Evolutionary conservation across 2,797 vertebrate species (phyloP), one percentile per base, ranked within the genome.

Genomic region (Neosilurus hyrtlii): DNA sequence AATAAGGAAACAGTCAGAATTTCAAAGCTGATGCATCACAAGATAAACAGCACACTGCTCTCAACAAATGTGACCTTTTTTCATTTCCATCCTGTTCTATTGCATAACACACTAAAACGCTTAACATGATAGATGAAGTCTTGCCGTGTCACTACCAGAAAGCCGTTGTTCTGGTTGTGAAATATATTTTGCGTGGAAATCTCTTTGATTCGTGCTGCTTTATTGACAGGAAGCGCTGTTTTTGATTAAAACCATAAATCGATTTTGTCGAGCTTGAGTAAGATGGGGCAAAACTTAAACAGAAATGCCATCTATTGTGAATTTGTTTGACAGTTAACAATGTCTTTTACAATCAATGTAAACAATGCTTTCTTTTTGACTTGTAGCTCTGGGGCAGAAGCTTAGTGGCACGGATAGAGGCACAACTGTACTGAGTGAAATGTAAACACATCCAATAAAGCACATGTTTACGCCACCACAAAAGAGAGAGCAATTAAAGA

Each of bases 221-320:
- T 56, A 59, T 86, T 81, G 26, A 82, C 80, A 72, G 37, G 57
- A 76, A 76, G 22, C 57, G 79, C 70, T 67, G 24, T 82, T 76
- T 59, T 76, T 86, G 54, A 88, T 89, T 83, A 87, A 89, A 86
- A 70, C 77, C 70, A 82, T 88, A 83, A 87, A 87, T 86, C 86
- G 20, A 77, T 71, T 68, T 74, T 35, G 70, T 65, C 71, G 61
- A 59, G 79, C 67, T 82, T 8, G 11, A 74, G 74, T 49, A 66
- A 82, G 43, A 86, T 26, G 66, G 20, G 20, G 61, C 82, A 83
- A 83, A 83, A 51, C 70, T 63, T 78, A 65, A 68, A 59, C 63
- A 8, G 57, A 52, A 72, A 83, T 61, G 24, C 10, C 54, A 79
- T 80, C 74, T 57, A 35, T 78, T 86, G 73, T 59, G 59, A 68